A percentile compares a stretch with the other conserved stretches of the same genome.
These are phyloP conservation scores for Lapara coniferarum DNA, from an alignment of 2,888 invertebrate genomes.

Conservation along the genomic window DNA sequence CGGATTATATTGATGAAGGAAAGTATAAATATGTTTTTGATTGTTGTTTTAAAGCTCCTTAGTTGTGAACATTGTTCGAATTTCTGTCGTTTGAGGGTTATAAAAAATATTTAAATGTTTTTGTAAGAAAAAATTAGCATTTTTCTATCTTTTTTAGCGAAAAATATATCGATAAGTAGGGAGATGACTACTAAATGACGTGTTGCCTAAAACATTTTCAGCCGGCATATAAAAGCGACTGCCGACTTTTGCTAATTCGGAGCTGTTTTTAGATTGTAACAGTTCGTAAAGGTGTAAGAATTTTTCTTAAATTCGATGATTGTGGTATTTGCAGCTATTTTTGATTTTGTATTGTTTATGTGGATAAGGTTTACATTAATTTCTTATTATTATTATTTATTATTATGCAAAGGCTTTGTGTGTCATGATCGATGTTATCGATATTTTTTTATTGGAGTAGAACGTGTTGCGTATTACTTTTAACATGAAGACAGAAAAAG, in stretches of 20 bases:
- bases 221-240: neutral
- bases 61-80: too few relatives aligned
- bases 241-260: neutral
- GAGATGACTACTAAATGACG: neutral
- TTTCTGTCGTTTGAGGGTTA: too few relatives aligned
- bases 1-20: too few relatives aligned
- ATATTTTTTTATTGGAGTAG: neutral
- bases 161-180: neutral
- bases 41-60: too few relatives aligned
- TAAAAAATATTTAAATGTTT: too few relatives aligned
- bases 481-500: neutral
- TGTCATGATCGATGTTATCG: slow-evolving; percentile 1
- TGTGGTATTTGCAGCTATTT: slow-evolving; percentile 16
- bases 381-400: slow-evolving; percentile 16
- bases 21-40: too few relatives aligned
- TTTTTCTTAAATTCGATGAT: neutral
- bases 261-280: neutral
- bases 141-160: too few relatives aligned
- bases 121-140: too few relatives aligned
- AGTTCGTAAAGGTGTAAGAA: neutral
- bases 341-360: slow-evolving; percentile 1
- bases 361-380: slow-evolving; percentile 1
- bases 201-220: neutral
- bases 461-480: too few relatives aligned
- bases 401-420: neutral